phyloP scores from a whole-genome alignment of 2,113 vertebrate genomes.

The Sorex araneus region DNA sequence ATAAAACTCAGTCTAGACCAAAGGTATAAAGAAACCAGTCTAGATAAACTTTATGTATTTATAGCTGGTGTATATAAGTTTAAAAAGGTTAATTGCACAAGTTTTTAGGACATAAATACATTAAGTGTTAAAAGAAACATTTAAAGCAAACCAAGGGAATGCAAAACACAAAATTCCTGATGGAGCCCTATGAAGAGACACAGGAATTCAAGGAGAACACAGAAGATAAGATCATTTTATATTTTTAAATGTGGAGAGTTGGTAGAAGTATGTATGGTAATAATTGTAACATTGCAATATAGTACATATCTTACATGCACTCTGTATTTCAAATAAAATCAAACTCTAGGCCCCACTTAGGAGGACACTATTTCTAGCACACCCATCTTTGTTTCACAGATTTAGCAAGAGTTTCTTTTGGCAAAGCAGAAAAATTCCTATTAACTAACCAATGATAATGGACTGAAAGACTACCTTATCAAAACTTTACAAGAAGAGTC shows the following conservation, averaged over 20 bases:
- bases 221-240: slow-evolving; percentile 35
- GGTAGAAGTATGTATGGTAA: background rate
- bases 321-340: slow-evolving; percentile 5
- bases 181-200: background rate
- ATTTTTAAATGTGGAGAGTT: slow-evolving; percentile 38
- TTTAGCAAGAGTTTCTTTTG: slow-evolving; percentile 50
- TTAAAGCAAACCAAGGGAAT: slow-evolving; percentile 47
- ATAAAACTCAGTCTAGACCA: background rate
- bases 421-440: slow-evolving; percentile 53
- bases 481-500: slow-evolving; percentile 15
- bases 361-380: slow-evolving; percentile 49
- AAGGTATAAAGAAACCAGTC: too few species aligned
- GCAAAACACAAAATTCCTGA: slow-evolving; percentile 50
- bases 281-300: background rate
- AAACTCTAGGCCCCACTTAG: background rate
- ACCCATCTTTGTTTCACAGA: slow-evolving; percentile 7
- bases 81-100: slow-evolving; percentile 49
- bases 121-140: background rate
- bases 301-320: background rate
- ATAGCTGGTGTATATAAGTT: slow-evolving; percentile 27
- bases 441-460: slow-evolving; percentile 48
- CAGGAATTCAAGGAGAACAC: background rate
- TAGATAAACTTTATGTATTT: slow-evolving; percentile 14
- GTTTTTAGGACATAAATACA: slow-evolving; percentile 39
- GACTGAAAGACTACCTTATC: slow-evolving; percentile 45